Conservation (phyloP, 2,888 invertebrate species). For the Chymomyza procnemis region DNA sequence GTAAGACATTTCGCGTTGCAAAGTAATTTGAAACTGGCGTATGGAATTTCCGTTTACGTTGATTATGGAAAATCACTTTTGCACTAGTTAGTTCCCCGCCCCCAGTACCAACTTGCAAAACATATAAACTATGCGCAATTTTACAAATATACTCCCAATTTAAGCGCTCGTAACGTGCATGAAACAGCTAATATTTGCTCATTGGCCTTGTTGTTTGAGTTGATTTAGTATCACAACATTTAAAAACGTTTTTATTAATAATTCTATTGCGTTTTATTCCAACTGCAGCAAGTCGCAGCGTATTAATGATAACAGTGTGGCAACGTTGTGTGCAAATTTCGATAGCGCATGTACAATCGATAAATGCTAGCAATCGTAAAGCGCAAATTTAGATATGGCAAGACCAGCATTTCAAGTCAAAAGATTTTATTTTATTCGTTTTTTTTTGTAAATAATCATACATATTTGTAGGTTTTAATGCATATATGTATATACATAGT, state of each 20-base stretch:
- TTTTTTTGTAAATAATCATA: neutral
- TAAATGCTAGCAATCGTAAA: neutral
- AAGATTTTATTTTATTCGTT: neutral
- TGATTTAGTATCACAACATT: slow-evolving; percentile 1
- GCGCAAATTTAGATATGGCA: neutral
- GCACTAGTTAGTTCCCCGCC: neutral
- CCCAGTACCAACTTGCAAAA: slow-evolving; percentile 23
- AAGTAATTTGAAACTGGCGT: slow-evolving; percentile 19
- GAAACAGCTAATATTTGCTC: slow-evolving; percentile 29
- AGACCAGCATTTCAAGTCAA: neutral
- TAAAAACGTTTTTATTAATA: slow-evolving; percentile 21
- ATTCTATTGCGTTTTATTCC: slow-evolving; percentile 57
- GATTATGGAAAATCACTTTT: slow-evolving; percentile 38
- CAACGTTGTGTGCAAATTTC: neutral
- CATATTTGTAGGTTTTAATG: neutral
- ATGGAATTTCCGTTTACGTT: slow-evolving; percentile 38
- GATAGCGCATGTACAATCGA: neutral
- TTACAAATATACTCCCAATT: slow-evolving; percentile 18
- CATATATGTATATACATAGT: neutral
- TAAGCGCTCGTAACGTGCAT: neutral
- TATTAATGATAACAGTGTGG: neutral
- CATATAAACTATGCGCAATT: slow-evolving; percentile 18
- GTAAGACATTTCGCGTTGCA: slow-evolving; percentile 40
- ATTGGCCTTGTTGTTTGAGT: neutral
- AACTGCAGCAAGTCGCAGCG: neutral